phyloP scores from a whole-genome alignment of 1,140 invertebrate genomes.

The Drosophila arizonae region DNA sequence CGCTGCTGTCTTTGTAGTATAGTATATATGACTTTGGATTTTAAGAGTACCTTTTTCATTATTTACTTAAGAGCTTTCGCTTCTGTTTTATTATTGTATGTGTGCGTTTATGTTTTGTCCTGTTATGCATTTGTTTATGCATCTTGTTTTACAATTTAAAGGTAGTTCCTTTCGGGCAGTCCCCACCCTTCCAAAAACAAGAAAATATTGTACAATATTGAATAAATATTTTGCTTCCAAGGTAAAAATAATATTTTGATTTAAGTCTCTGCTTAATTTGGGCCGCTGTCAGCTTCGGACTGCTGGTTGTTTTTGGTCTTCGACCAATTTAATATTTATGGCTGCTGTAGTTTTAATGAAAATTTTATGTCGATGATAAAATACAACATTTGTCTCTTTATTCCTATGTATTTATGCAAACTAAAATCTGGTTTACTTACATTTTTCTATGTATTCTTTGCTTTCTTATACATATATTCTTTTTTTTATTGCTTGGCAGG shows the following conservation, averaged over 20 bases:
- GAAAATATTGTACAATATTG: constrained; percentile 69
- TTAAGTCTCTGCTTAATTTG: constrained; percentile 73
- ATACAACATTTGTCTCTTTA: constrained; percentile 2
- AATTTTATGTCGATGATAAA: constrained; percentile 45
- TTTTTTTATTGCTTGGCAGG: constrained; percentile 42
- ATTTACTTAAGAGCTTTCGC: constrained; percentile 73
- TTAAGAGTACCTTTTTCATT: constrained; percentile 59
- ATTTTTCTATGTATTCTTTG: constrained; percentile 6
- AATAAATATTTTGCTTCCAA: constrained; percentile 81
- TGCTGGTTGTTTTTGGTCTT: constrained; percentile 24
- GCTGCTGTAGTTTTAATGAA: constrained; percentile 49
- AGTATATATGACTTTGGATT: constrained; percentile 28
- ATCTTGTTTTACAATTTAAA: constrained; percentile 81
- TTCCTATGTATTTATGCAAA: background rate
- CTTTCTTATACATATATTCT: constrained; percentile 34
- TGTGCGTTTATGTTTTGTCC: constrained; percentile 49
- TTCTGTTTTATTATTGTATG: constrained; percentile 32
- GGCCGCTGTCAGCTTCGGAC: constrained; percentile 14
- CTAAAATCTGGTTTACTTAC: background rate
- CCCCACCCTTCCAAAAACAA: constrained; percentile 31
- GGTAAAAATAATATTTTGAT: constrained; percentile 79
- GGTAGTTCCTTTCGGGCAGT: constrained; percentile 67
- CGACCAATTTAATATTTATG: constrained; percentile 73
- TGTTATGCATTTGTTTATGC: constrained; percentile 71
- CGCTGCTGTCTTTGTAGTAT: constrained; percentile 35